Percentiles rank a stretch among this genome's conserved stretches.
Conservation (phyloP, 2,797 vertebrate species). For the Pipistrellus kuhlii region DNA sequence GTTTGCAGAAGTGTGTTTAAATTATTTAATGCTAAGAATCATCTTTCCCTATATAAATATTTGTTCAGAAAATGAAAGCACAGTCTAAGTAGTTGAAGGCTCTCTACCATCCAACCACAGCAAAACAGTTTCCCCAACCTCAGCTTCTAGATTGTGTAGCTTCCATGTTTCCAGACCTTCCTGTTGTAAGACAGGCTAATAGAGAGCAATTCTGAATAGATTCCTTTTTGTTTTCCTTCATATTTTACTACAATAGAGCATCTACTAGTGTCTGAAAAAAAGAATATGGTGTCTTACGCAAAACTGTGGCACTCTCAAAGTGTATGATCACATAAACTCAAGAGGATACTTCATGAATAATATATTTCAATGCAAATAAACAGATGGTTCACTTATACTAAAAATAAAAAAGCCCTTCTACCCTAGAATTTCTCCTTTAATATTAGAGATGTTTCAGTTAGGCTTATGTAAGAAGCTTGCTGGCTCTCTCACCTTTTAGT, state of each 20-base stretch:
- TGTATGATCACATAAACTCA: constrained; percentile 83
- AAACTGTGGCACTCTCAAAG: constrained; percentile 82
- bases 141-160: not conserved
- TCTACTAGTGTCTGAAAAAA: constrained; percentile 73
- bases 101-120: constrained; percentile 33
- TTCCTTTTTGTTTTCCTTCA: constrained; percentile 56
- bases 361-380: constrained; percentile 86
- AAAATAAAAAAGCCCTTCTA: not conserved
- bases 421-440: constrained; percentile 31
- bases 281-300: constrained; percentile 72
- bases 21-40: constrained; percentile 71
- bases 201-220: constrained; percentile 60
- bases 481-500: constrained; percentile 13
- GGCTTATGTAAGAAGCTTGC: not conserved
- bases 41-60: constrained; percentile 42
- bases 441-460: not conserved
- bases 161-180: not conserved
- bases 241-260: constrained; percentile 84
- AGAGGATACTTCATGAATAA: constrained; percentile 87
- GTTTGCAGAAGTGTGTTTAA: constrained; percentile 68
- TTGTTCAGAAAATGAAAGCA: constrained; percentile 45
- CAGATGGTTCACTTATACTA: constrained; percentile 83
- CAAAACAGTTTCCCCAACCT: constrained; percentile 56
- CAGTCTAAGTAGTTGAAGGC: constrained; percentile 35
- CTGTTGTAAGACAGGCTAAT: constrained; percentile 34